Conservation (phyloP, 1,140 invertebrate genomes). For the Drosophila kohkoa region DNA sequence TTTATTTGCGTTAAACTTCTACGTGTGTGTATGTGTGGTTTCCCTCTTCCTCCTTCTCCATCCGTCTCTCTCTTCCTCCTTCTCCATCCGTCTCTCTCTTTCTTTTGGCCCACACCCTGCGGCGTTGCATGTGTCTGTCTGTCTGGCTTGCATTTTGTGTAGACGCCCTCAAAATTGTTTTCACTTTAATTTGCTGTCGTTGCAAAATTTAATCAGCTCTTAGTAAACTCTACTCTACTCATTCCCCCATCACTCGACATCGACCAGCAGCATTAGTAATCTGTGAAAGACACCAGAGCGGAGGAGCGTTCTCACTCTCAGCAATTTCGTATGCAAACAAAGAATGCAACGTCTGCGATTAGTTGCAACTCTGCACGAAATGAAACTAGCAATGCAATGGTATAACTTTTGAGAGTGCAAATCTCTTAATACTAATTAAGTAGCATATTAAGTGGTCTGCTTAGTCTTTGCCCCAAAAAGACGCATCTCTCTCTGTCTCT, state of each 20-base stretch:
- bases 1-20: conserved; percentile 81
- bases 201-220: conserved; percentile 78
- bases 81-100: conserved; percentile 20
- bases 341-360: conserved; percentile 45
- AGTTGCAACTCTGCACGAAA: conserved; percentile 19
- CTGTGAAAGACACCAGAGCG: not conserved
- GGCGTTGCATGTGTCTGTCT: conserved; percentile 54
- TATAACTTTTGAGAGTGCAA: conserved; percentile 25
- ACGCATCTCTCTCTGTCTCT: not conserved
- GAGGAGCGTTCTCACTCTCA: not conserved
- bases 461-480: conserved; percentile 4
- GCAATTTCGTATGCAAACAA: conserved; percentile 46
- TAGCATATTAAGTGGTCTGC: conserved; percentile 20
- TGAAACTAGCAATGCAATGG: conserved; percentile 11
- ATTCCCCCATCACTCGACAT: not conserved
- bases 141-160: conserved; percentile 49
- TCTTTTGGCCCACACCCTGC: conserved; percentile 49
- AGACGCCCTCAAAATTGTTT: conserved; percentile 63
- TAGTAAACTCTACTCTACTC: conserved; percentile 19
- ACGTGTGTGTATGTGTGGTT: conserved; percentile 34
- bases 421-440: conserved; percentile 31
- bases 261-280: conserved; percentile 15
- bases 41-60: conserved; percentile 13
- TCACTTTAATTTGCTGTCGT: conserved; percentile 76
- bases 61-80: conserved; percentile 1